Conservation (phyloP, 2,113 vertebrate genomes). For the Erythrocercus mccallii region DNA sequence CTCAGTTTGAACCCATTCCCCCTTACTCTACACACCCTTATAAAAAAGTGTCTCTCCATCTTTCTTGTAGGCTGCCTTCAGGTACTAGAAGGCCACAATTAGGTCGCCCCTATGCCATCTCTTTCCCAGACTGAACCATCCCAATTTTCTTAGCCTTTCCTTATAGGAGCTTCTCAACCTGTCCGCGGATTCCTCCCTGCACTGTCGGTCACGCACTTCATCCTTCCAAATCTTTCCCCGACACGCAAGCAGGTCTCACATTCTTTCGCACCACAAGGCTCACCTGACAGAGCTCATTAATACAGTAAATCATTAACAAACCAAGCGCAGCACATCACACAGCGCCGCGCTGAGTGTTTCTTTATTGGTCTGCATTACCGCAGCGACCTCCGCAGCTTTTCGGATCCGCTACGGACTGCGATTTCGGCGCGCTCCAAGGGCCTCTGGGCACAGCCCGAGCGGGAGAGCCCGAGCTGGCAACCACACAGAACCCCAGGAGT, state of each 20-base stretch:
- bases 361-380: not conserved
- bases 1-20: not conserved
- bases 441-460: not conserved
- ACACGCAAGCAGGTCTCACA: too few relatives aligned
- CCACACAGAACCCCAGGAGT: not conserved
- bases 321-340: not conserved
- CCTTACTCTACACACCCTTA: too few relatives aligned
- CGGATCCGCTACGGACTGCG: not conserved
- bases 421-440: not conserved
- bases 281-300: rapidly evolving
- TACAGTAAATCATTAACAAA: too few relatives aligned
- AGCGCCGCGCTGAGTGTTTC: rapidly evolving
- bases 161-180: not conserved
- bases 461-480: too few relatives aligned
- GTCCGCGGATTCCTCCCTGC: not conserved
- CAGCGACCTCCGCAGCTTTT: not conserved
- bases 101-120: too few relatives aligned
- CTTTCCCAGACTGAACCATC: not conserved
- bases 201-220: not conserved
- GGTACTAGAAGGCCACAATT: too few relatives aligned
- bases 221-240: not conserved
- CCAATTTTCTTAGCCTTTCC: not conserved
- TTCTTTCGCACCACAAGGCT: not conserved
- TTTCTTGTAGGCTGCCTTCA: not conserved
- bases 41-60: not conserved